A percentile compares a stretch with the other conserved stretches of the same genome.
phyloP scores from a whole-genome alignment of 2,888 invertebrate genomes.

The Pammene fasciana region DNA sequence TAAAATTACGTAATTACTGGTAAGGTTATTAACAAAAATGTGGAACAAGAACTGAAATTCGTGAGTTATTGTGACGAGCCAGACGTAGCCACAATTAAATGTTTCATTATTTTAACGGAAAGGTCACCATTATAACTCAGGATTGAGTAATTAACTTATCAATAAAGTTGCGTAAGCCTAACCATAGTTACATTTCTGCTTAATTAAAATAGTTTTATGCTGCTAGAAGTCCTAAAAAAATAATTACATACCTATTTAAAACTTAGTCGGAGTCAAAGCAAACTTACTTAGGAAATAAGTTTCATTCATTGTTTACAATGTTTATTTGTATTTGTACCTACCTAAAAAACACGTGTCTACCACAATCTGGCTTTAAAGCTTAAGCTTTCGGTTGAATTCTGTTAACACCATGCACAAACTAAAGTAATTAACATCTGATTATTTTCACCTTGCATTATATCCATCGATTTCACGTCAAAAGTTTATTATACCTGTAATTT shows the following conservation, averaged over 20 bases:
- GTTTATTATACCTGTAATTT: slow-evolving; percentile 12
- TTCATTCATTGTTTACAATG: too few species aligned
- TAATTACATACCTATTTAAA: too few species aligned
- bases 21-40: not conserved
- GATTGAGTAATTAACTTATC: slow-evolving; percentile 11
- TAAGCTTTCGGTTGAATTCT: too few species aligned
- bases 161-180: not conserved
- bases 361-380: too few species aligned
- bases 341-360: too few species aligned
- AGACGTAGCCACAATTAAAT: not conserved
- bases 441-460: not conserved
- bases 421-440: not conserved
- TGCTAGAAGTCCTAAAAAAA: not conserved
- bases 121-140: not conserved
- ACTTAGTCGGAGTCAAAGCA: too few species aligned
- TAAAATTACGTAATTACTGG: not conserved
- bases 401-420: too few species aligned
- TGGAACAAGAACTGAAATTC: not conserved
- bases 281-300: too few species aligned
- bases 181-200: not conserved
- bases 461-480: slow-evolving; percentile 33
- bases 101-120: slow-evolving; percentile 2
- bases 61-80: not conserved
- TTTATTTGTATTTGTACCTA: too few species aligned
- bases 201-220: not conserved